Percentiles rank a stretch among this genome's conserved stretches.
Conservation (phyloP, 23 tunicate genomes). For the Clavelina lepadiformis region DNA sequence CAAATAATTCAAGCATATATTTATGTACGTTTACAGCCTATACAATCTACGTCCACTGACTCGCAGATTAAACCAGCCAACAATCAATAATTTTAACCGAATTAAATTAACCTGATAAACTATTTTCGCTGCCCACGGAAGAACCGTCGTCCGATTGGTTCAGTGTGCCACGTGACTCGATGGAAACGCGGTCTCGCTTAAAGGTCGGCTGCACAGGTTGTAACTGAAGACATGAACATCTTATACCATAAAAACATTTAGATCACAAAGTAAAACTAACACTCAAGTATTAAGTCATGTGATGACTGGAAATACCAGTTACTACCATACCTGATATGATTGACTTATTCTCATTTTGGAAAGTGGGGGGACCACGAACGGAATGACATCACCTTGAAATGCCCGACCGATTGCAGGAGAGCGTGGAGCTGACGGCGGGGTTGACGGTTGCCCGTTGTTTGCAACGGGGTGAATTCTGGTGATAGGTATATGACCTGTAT, state of each 20-base stretch:
- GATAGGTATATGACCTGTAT: no score
- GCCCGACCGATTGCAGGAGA: slow-evolving; percentile 50
- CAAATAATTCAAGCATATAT: no score
- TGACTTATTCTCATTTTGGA: slow-evolving; percentile 3
- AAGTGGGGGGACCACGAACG: slow-evolving; percentile 58
- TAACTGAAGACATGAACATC: no score
- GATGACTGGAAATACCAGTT: neutral
- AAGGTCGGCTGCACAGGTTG: neutral
- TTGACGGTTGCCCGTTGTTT: neutral
- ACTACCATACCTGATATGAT: slow-evolving; percentile 11
- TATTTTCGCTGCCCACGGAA: neutral
- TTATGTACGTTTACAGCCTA: no score
- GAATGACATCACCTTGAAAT: slow-evolving; percentile 28
- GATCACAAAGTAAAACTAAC: neutral
- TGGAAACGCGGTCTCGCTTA: neutral
- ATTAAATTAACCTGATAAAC: neutral
- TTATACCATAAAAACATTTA: neutral
- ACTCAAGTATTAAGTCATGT: no score
- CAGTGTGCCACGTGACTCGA: neutral
- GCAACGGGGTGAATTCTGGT: slow-evolving; percentile 28
- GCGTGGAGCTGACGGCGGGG: slow-evolving; percentile 14
- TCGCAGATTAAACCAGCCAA: neutral
- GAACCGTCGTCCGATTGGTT: slow-evolving; percentile 1
- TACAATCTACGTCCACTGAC: neutral
- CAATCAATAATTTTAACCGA: neutral